Percentiles rank a stretch among this genome's conserved stretches.
phyloP scores from a whole-genome alignment of 2,797 vertebrate genomes.

The Microchirus variegatus region DNA sequence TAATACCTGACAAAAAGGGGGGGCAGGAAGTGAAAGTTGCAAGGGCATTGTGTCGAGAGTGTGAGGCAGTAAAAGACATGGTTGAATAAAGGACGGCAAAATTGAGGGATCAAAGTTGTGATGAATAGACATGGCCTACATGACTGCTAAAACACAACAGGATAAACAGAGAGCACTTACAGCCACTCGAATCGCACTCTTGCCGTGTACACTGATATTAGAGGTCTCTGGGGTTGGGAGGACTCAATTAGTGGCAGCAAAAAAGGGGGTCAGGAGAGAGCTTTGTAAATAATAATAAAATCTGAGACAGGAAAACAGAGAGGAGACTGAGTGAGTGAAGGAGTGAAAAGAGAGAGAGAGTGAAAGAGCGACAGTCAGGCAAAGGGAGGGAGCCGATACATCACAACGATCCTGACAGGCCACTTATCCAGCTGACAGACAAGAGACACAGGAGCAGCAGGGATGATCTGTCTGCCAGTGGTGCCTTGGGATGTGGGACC shows the following conservation, averaged over 20 bases:
- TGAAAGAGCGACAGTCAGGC: conserved; percentile 11
- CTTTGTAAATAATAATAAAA: not conserved
- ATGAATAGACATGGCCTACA: conserved; percentile 26
- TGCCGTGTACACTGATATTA: conserved; percentile 55
- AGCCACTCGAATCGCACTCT: conserved; percentile 54
- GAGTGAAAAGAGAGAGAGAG: conserved; percentile 12
- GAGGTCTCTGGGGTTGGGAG: conserved; percentile 47
- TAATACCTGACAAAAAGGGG: conserved; percentile 37
- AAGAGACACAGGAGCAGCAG: conserved; percentile 58
- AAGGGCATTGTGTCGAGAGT: conserved; percentile 4
- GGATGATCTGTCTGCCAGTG: conserved; percentile 60
- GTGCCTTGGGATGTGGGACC: conserved; percentile 45
- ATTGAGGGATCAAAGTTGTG: conserved; percentile 23
- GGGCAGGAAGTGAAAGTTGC: conserved; percentile 26
- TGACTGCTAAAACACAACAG: conserved; percentile 33
- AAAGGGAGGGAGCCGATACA: conserved; percentile 55
- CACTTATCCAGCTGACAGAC: conserved; percentile 71
- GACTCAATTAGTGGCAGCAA: conserved; percentile 60
- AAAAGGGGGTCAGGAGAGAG: conserved; percentile 24
- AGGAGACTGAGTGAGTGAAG: conserved; percentile 7
- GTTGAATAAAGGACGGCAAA: conserved; percentile 22
- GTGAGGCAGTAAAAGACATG: conserved; percentile 18
- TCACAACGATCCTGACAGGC: conserved; percentile 65
- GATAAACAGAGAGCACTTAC: conserved; percentile 38
- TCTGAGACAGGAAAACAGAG: conserved; percentile 20